Base-by-base conservation (phyloP, 2,888 invertebrate genomes). In the Balanococcus diminutus region DNA sequence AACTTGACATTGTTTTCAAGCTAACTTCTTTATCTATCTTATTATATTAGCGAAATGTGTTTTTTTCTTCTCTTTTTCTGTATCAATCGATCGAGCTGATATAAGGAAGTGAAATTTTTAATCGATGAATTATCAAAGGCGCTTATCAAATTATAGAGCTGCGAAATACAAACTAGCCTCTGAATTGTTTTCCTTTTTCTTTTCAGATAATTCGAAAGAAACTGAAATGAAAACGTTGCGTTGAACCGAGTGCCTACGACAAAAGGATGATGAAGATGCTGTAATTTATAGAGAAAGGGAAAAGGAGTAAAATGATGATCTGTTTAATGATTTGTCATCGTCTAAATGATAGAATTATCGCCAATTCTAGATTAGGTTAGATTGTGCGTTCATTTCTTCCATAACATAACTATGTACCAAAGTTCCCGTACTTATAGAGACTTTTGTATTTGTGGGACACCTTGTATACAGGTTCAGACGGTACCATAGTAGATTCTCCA, bases 281-380 rank as follows among this genome's bases (percentile, higher is more conserved):
- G 25, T 22, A 61, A 22, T 25, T 19, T 61, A 25, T 61, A 1
- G 25, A 61, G 25, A 14, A 5, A n/a, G 25, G 56, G 22, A 56
- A 25, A 61, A 61, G 19, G 61, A 46, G 92, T n/a, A 91, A 61
- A 82, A 82, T 0, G 87, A 86, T 32, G 86, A 79, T 32, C 84
- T 83, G 9, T 86, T 82, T n/a, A 36, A 84, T 36, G 32, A 87
- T 11, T 85, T 82, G 2, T 51, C 87, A n/a, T n/a, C n/a, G n/a
- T n/a, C n/a, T n/a, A n/a, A n/a, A n/a, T n/a, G n/a, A n/a, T n/a
- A n/a, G n/a, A n/a, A n/a, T n/a, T n/a, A n/a, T n/a, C n/a, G n/a
- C n/a, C n/a, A n/a, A n/a, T n/a, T n/a, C n/a, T n/a, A n/a, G n/a
- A n/a, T n/a, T n/a, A n/a, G n/a, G n/a, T n/a, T n/a, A n/a, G n/a